phyloP scores from a whole-genome alignment of 92 coral and sea anemone species.

The Micromussa lordhowensis region DNA sequence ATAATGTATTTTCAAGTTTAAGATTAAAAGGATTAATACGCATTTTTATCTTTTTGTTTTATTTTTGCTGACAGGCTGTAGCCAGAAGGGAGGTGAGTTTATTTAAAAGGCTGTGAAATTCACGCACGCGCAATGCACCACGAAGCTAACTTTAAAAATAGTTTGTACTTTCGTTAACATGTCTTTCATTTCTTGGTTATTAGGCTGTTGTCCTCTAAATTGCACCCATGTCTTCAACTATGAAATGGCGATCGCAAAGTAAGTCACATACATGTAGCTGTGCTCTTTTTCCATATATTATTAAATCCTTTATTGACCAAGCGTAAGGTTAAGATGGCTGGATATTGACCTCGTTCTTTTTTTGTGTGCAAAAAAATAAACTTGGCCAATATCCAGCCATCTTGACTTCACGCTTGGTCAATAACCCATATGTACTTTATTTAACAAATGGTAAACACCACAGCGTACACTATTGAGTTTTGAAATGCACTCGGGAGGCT shows the following conservation, averaged over 20 bases:
- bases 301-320: not conserved
- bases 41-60: not conserved
- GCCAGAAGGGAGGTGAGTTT: not conserved
- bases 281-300: too few species aligned
- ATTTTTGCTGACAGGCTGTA: not conserved
- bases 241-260: constrained; percentile 95
- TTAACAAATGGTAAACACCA: too few species aligned
- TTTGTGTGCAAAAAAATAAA: too few species aligned
- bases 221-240: constrained; percentile 96
- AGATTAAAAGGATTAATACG: not conserved
- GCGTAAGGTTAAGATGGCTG: too few species aligned
- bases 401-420: too few species aligned
- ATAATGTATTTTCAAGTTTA: not conserved
- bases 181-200: not conserved
- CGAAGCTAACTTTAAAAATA: not conserved
- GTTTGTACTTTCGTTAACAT: not conserved
- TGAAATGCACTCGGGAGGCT: too few species aligned
- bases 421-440: too few species aligned
- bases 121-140: too few species aligned
- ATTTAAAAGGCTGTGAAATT: not conserved
- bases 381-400: too few species aligned
- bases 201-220: constrained; percentile 94
- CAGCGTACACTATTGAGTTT: too few species aligned
- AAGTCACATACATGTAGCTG: too few species aligned
- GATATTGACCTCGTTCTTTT: too few species aligned